Evolutionary conservation across 2,888 invertebrate species (phyloP), one percentile per base, ranked within the genome.

Genomic region (Parnassius apollo): DNA sequence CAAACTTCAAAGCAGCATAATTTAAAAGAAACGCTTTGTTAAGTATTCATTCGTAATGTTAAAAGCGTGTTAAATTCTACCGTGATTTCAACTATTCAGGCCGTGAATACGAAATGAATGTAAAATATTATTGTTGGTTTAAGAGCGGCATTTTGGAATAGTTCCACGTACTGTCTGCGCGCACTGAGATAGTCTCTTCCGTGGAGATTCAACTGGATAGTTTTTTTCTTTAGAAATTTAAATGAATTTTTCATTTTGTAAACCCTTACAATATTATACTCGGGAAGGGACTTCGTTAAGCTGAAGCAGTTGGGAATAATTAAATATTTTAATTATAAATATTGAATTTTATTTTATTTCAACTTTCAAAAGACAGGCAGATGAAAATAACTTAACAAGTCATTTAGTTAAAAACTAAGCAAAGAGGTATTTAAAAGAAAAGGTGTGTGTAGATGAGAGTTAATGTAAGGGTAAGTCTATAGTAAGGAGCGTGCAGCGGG

Each of bases 81-180:
- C 56, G 56, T 59, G 59, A 64, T 64, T 64, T 56, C 59, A 56
- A 64, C 63, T 56, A 59, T 63, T 59, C 59, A 55, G 59, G 59
- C 51, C 59, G 63, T 64, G 59, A 64, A 64, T 64, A 56, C 59
- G 52, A 44, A 64, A 64, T 64, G 63, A 59, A 64, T 64, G 59
- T 64, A 64, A 59, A 64, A 64, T 64, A 64, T 64, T 64, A 64
- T 64, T 64, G 63, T 64, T 63, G 59, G 59, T 56, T 64, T 59
- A 64, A 59, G 56, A 64, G 59, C 59, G 44, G 55, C 59, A 52
- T 59, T 64, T 64, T 59, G 59, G 52, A 64, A 59, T 64, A 59
- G 59, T 64, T 63, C 59, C 63, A 63, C 59, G 63, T 63, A 63
- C 35, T n/a, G 63, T 59, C 55, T 56, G 63, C 59, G 51, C 42